Percentiles rank a stretch among this genome's conserved stretches.
Conservation (phyloP, 2,797 vertebrate species). For the Sebastes nivosus region DNA sequence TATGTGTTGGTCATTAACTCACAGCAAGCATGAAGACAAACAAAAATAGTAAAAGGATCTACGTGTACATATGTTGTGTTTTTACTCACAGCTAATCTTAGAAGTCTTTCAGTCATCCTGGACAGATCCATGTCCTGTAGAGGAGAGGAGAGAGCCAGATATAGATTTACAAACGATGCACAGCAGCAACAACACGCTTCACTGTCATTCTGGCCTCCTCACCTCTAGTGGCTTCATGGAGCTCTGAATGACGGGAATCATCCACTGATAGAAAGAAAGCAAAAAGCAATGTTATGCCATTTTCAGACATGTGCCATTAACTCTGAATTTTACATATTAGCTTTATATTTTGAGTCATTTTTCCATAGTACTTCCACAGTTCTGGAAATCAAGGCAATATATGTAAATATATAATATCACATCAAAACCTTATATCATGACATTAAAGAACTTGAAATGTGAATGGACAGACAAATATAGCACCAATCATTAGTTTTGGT, state of each 20-base stretch:
- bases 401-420: neutral
- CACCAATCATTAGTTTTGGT: neutral
- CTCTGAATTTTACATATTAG: too few species aligned
- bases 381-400: too few species aligned
- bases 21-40: neutral
- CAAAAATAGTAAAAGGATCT: neutral
- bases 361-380: too few species aligned
- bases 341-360: too few species aligned
- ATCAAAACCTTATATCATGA: neutral
- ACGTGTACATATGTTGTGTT: neutral
- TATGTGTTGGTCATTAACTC: neutral
- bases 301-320: neutral
- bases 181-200: neutral
- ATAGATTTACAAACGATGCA: neutral
- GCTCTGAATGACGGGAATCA: slow-evolving; percentile 93
- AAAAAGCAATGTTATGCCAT: neutral
- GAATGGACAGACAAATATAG: neutral
- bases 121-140: slow-evolving; percentile 92
- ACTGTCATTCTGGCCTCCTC: slow-evolving; percentile 14
- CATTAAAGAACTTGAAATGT: neutral
- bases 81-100: slow-evolving; percentile 91
- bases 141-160: neutral
- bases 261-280: slow-evolving; percentile 83
- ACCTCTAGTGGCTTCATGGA: slow-evolving; percentile 96
- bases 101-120: slow-evolving; percentile 89